Conservation (phyloP, 2,888 invertebrate species). For the Alsophila aescularia region DNA sequence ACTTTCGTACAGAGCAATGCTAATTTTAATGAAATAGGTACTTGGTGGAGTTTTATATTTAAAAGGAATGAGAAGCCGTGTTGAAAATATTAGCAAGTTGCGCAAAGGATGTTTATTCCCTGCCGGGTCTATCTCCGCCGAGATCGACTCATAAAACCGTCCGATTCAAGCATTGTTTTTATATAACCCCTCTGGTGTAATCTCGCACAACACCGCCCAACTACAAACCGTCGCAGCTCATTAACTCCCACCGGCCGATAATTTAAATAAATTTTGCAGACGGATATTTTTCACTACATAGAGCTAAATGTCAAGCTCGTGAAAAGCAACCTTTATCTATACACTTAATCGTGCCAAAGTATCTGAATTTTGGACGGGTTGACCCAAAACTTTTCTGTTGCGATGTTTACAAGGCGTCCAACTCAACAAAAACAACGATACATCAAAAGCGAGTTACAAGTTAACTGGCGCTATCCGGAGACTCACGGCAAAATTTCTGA, state of each 20-base stretch:
- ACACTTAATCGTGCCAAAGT: constrained; percentile 50
- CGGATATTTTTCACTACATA: neutral
- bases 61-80: neutral
- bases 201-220: constrained; percentile 57
- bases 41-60: neutral
- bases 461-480: constrained; percentile 68
- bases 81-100: constrained; percentile 35
- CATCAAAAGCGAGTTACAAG: constrained; percentile 81
- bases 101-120: constrained; percentile 65
- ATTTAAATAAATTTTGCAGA: constrained; percentile 25
- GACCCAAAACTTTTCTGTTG: constrained; percentile 70
- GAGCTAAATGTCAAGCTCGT: neutral
- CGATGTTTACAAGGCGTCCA: constrained; percentile 71
- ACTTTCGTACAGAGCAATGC: no score
- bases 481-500: constrained; percentile 66
- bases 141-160: constrained; percentile 69
- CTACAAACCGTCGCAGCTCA: constrained; percentile 64
- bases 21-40: neutral
- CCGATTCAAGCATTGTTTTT: constrained; percentile 65
- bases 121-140: constrained; percentile 57
- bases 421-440: constrained; percentile 79
- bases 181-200: constrained; percentile 59
- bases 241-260: constrained; percentile 54
- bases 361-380: constrained; percentile 50
- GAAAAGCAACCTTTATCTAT: constrained; percentile 21